Percentiles rank a stretch among this genome's conserved stretches.
Evolutionary conservation across 1,140 invertebrate species (phyloP).

Genomic region (Oryzaephilus surinamensis): DNA sequence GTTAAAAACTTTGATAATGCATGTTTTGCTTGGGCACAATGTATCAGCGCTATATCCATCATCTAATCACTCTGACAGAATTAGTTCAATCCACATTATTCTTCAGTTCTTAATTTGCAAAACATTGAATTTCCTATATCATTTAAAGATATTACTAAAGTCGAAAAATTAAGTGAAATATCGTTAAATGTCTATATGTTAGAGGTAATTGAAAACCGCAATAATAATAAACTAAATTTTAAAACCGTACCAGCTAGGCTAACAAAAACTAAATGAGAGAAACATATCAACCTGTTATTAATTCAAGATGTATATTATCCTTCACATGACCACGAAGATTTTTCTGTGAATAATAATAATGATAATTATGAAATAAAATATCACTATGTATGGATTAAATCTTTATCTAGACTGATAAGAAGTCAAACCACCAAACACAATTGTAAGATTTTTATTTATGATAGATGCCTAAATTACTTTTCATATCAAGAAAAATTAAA

Average conservation of each 20-base stretch:
- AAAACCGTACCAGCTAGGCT: slow-evolving; percentile 11
- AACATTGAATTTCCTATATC: slow-evolving; percentile 22
- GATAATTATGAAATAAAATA: slow-evolving; percentile 9
- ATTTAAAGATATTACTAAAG: slow-evolving; percentile 17
- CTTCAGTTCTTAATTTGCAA: slow-evolving; percentile 20
- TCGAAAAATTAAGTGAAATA: slow-evolving; percentile 17
- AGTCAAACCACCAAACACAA: slow-evolving; percentile 21
- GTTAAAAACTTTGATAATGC: slow-evolving; percentile 31
- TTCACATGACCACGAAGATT: slow-evolving; percentile 3
- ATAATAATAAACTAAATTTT: too few species aligned
- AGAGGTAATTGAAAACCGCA: slow-evolving; percentile 6
- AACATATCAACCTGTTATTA: slow-evolving; percentile 24
- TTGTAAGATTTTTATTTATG: slow-evolving; percentile 23
- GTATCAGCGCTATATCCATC: slow-evolving; percentile 21
- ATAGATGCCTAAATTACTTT: slow-evolving; percentile 26
- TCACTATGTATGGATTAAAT: slow-evolving; percentile 29
- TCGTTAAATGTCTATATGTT: slow-evolving; percentile 22
- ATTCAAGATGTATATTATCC: slow-evolving; percentile 20
- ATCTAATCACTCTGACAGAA: slow-evolving; percentile 10
- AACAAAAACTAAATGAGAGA: slow-evolving; percentile 14
- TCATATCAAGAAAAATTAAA: slow-evolving; percentile 15
- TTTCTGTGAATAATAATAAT: too few species aligned
- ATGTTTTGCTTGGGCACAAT: slow-evolving; percentile 34
- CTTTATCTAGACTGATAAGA: slow-evolving; percentile 23
- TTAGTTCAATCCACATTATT: neutral